Conservation (phyloP, 2,797 vertebrate genomes). For the Tauraco hartlaubi region DNA sequence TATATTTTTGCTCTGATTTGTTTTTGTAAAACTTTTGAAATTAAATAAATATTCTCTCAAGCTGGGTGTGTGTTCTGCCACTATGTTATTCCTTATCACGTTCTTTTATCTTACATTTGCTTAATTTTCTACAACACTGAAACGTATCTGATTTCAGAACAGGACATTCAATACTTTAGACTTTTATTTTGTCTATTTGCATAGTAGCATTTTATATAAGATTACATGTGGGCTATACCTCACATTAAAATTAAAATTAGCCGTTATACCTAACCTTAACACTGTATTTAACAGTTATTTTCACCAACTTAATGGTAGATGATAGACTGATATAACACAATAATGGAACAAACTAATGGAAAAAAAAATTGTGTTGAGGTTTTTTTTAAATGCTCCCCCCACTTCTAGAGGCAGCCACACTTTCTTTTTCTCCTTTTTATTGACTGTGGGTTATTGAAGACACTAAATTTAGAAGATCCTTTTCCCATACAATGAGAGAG, state of each 20-base stretch:
- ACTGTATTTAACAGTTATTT: neutral
- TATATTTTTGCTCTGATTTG: neutral
- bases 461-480: neutral
- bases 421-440: neutral
- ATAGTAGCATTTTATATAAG: neutral
- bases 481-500: neutral
- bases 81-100: neutral
- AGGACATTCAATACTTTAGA: neutral
- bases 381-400: neutral
- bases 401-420: neutral
- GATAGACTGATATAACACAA: neutral
- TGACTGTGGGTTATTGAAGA: neutral
- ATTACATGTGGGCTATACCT: neutral
- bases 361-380: neutral
- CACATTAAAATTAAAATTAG: neutral
- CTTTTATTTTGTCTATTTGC: neutral
- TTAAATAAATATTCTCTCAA: neutral
- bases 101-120: neutral
- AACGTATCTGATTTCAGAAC: neutral
- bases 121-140: neutral
- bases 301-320: neutral
- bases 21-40: neutral
- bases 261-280: neutral
- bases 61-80: neutral
- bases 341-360: neutral